Evolutionary conservation across 2,888 invertebrate genomes (phyloP), one percentile per base, ranked within the genome.

Genomic region (Habroteleia sp.): DNA sequence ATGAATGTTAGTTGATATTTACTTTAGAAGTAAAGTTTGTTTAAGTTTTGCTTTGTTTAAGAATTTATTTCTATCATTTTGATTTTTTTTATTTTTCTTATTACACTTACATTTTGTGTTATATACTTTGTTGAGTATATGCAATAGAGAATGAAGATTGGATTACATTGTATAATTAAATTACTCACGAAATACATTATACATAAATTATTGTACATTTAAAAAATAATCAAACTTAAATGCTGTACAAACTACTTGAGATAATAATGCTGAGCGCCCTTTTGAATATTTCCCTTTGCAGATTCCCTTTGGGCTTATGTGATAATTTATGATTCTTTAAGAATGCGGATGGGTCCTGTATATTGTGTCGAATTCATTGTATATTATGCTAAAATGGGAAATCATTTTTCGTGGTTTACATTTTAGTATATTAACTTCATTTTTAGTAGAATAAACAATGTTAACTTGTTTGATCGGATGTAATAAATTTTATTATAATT

Each of bases 281-380:
- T 48, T 65, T 65, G 65, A 65, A 60, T 58, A 71, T 65, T 63
- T 74, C 46, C 58, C 33, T 8, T 37, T 72, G 63, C 74, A 68
- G 71, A 77, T 79, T 79, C 82, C 79, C 81, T 71, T 62, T 73
- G 79, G 80, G 83, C 82, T 83, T 81, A 80, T 81, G 82, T 82
- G 80, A 84, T 86, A 85, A 87, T 86, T 87, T 87, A 87, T 84
- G 81, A 85, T 84, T 82, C 83, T 84, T 82, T 86, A 86, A 87
- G 86, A 87, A 85, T 85, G 84, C 84, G 84, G 83, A 84, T 82
- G 85, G 84, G 83, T 82, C 79, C 73, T 80, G 77, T 74, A 72
- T 63, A 72, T 82, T 84, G 84, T 86, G 84, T 84, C 83, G 83
- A 77, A 81, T 83, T 81, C 82, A 82, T 52, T 7, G 81, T 78